Percentiles rank a stretch among this genome's conserved stretches.
Evolutionary conservation across 2,888 invertebrate species (phyloP).

Genomic region (Acronicta aceris): DNA sequence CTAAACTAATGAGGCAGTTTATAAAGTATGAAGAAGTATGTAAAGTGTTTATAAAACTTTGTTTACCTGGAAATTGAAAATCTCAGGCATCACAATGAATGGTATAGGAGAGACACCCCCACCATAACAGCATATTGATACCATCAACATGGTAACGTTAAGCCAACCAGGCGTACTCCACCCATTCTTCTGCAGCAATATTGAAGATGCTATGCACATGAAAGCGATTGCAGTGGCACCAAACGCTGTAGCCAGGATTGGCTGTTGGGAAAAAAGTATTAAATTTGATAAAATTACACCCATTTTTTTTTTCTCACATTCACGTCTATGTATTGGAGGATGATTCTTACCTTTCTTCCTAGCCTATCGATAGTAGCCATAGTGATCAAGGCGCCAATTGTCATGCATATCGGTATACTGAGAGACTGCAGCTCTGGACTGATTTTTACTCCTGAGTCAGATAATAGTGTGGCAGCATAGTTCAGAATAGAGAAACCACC

Average conservation of each 20-base stretch:
- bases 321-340: no score
- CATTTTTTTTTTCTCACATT: no score
- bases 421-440: slow-evolving; percentile 64
- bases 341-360: slow-evolving; percentile 56
- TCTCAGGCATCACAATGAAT: slow-evolving; percentile 71
- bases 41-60: no score
- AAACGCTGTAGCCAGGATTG: slow-evolving; percentile 55
- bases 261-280: slow-evolving; percentile 47
- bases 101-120: slow-evolving; percentile 66
- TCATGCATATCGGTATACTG: slow-evolving; percentile 65
- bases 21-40: no score
- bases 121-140: slow-evolving; percentile 61
- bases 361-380: slow-evolving; percentile 61
- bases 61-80: slow-evolving; percentile 72
- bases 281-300: no score
- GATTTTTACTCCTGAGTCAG: slow-evolving; percentile 57
- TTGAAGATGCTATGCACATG: slow-evolving; percentile 52
- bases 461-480: slow-evolving; percentile 64
- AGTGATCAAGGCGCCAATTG: slow-evolving; percentile 58
- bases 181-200: slow-evolving; percentile 55
- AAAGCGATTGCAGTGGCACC: slow-evolving; percentile 53
- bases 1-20: no score
- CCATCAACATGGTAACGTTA: slow-evolving; percentile 58
- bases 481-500: slow-evolving; percentile 63
- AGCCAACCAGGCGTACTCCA: slow-evolving; percentile 62